A percentile compares a stretch with the other conserved stretches of the same genome.
Conservation (phyloP, 2,113 vertebrate genomes). For the Callithrix jacchus region DNA sequence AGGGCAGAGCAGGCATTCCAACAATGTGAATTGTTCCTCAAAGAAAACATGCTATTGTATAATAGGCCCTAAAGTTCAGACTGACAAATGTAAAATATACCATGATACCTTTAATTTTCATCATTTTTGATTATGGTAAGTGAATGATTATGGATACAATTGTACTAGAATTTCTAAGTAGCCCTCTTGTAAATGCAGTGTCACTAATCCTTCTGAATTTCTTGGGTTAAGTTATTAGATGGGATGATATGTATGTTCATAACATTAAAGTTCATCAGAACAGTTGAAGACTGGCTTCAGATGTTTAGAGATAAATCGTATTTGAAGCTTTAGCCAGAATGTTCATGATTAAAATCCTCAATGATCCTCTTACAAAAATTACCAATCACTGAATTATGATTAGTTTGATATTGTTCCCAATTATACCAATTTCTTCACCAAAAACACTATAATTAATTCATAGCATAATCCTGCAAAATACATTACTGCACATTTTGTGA, state of each 20-base stretch:
- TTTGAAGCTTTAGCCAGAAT: background rate
- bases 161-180: background rate
- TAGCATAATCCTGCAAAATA: background rate
- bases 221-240: background rate
- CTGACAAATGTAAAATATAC: background rate
- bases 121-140: slow-evolving; percentile 15
- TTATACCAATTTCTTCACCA: background rate
- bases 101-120: background rate
- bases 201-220: background rate
- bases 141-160: background rate
- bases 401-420: background rate
- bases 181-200: background rate
- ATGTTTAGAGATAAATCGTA: background rate
- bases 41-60: background rate
- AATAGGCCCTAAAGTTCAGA: background rate
- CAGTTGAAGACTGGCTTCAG: background rate
- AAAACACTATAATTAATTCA: background rate
- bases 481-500: background rate
- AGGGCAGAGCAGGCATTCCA: background rate
- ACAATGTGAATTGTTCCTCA: background rate
- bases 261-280: background rate
- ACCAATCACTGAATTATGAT: background rate
- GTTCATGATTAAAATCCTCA: background rate
- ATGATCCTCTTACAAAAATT: background rate
- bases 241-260: background rate